Base-by-base conservation (phyloP, 2,888 invertebrate species). In the Eupithecia centaureata region DNA sequence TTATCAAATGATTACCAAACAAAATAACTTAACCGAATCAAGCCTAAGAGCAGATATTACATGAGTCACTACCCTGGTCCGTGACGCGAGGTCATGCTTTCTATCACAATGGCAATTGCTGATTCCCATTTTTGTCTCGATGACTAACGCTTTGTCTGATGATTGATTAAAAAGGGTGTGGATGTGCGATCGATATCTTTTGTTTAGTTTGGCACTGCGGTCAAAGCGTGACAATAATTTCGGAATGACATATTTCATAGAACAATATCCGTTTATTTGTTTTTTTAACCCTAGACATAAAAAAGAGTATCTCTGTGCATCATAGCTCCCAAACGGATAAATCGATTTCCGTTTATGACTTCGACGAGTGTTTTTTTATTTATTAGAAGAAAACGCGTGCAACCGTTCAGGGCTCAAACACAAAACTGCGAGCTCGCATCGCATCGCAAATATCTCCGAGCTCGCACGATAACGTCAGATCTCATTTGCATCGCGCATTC, bases 81-180 rank as follows among this genome's bases (percentile, higher is more conserved):
- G 52, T 33, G 60, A n/a, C 3, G 33, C 57, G 68, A 69, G 68
- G 68, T 65, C 61, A 66, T 73, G 76, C 86, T 87, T 86, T 87
- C 86, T 84, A 86, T 79, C 61, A 83, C 81, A 82, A 81, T 79
- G 76, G 75, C 75, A 76, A 76, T 79, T 80, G 76, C 73, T 76
- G 79, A 79, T 78, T 77, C 76, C 81, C 82, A 79, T 84, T 78
- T 80, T 78, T 67, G 73, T 76, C 74, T 73, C 73, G 74, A 77
- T 84, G 84, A 86, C 81, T 83, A 83, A 82, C 73, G 69, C 73
- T 73, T 69, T 66, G 65, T 69, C 51, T 35, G 52, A 58, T 66
- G 63, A 63, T 65, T 61, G 65, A 66, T 61, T 57, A 56, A 47
- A 47, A 59, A 65, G 56, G 60, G 61, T 25, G 68, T 59, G 59